A percentile compares a stretch with the other conserved stretches of the same genome.
phyloP scores from a whole-genome alignment of 2,113 vertebrate genomes.

The Saimiri boliviensis region DNA sequence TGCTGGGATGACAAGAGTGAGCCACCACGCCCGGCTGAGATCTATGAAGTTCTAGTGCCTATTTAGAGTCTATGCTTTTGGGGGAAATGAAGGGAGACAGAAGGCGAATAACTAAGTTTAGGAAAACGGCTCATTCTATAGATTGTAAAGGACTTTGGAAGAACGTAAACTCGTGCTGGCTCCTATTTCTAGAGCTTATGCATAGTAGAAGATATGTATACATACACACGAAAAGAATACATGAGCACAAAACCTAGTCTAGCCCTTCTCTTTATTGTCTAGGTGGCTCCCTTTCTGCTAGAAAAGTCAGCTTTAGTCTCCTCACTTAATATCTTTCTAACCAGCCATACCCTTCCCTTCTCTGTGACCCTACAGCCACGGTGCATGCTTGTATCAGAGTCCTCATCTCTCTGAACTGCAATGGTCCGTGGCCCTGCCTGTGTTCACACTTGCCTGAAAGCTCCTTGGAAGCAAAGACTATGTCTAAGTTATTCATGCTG shows the following conservation, averaged over 20 bases:
- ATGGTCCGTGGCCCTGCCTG: background rate
- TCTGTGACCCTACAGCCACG: background rate
- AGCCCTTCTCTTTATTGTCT: background rate
- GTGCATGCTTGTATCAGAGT: background rate
- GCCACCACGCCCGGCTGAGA: background rate
- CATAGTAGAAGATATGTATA: background rate
- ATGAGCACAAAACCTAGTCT: background rate
- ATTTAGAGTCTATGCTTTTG: background rate
- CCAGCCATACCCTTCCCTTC: background rate
- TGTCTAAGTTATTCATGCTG: background rate
- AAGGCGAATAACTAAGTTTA: background rate
- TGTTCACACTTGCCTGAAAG: background rate
- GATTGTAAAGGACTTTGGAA: background rate
- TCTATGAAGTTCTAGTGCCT: background rate
- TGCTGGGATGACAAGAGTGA: no score
- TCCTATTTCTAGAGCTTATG: background rate
- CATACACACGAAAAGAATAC: background rate
- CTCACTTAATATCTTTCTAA: background rate
- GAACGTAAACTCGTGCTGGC: background rate
- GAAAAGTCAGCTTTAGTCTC: background rate
- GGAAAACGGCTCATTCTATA: background rate
- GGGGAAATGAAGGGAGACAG: background rate
- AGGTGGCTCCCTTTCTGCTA: background rate
- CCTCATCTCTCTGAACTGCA: background rate
- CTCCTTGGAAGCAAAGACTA: background rate